Evolutionary conservation across 2,113 vertebrate species (phyloP), one percentile per base, ranked within the genome.

Genomic region (Emydocephalus ijimae): DNA sequence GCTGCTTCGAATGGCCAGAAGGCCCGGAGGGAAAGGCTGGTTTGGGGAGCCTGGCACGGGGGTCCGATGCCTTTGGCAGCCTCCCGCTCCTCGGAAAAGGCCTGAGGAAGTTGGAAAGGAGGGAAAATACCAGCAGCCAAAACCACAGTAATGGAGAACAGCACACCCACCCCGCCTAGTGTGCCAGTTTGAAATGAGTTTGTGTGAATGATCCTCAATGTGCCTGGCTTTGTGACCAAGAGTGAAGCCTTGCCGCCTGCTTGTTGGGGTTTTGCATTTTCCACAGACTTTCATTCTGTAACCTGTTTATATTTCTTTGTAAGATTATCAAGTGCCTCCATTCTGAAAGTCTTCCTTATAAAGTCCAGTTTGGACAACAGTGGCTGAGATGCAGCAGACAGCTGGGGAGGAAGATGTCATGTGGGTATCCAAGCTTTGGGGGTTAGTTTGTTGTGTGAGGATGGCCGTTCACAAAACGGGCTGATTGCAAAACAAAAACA

Each of bases 111-210:
- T 12, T 56, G 87, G 54, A 14, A 20, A 21, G 50, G 12, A 23
- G 20, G 29, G 18, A 39, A n/a, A 18, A 12, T 5, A 5, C 1
- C 55, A 48, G 56, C 89, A 61, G 89, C 24, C 56, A 4, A 56
- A 56, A 34, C 18, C 14, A 21, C 87, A 55, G 24, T 15, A 18
- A n/a, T 15, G 0, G 24, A 61, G 29, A 90, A 14, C 20, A 29
- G 1, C 18, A 0, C 59, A 7, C 20, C 14, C 45, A 1, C 43
- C 4, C 26, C 3, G 0, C 26, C 1, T 5, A 64, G 61, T 5
- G n/a, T 18, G 29, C 61, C 64, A 15, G 5, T 39, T 69, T 23
- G 24, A n/a, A 15, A 14, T 45, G 23, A 50, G n/a, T 81, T 81
- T 81, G 74, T 3, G 34, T 81, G 1, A 81, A 21, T 2, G 20